Percentiles rank a stretch among this genome's conserved stretches.
Conservation (phyloP, 1,140 invertebrate genomes). For the Saccostrea echinata region DNA sequence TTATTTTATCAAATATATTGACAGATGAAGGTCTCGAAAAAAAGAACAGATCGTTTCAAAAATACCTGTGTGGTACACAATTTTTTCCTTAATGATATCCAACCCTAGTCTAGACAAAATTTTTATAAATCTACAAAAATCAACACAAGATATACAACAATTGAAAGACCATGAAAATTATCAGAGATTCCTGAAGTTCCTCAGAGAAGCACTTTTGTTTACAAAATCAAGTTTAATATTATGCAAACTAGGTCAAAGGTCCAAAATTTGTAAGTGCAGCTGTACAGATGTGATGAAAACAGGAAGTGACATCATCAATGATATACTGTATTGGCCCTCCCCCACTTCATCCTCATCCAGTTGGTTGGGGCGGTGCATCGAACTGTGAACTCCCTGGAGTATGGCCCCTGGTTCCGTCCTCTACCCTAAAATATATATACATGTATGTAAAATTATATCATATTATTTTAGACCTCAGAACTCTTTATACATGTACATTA, state of each 20-base stretch:
- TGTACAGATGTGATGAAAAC: constrained; percentile 9
- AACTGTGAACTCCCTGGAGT: constrained; percentile 75
- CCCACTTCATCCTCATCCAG: constrained; percentile 76
- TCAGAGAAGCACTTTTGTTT: background rate
- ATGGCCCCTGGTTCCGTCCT: constrained; percentile 72
- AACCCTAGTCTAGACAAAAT: no score
- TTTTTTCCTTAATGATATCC: background rate
- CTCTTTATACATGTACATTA: no score
- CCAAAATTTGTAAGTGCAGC: background rate
- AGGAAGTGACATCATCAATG: constrained; percentile 53
- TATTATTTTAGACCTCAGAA: no score
- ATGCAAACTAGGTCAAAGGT: background rate
- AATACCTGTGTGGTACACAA: background rate
- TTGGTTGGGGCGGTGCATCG: constrained; percentile 72
- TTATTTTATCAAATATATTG: no score
- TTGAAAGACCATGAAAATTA: background rate
- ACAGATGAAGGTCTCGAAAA: no score
- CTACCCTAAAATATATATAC: constrained; percentile 65
- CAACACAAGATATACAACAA: background rate
- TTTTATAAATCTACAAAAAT: no score
- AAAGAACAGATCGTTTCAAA: no score
- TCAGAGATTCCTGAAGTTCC: background rate
- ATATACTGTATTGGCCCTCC: constrained; percentile 67
- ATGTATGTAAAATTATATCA: background rate
- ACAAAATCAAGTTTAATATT: no score